These are phyloP conservation scores for Plebejus anna DNA, from an alignment of 2,888 invertebrate genomes.

Conservation along the genomic window DNA sequence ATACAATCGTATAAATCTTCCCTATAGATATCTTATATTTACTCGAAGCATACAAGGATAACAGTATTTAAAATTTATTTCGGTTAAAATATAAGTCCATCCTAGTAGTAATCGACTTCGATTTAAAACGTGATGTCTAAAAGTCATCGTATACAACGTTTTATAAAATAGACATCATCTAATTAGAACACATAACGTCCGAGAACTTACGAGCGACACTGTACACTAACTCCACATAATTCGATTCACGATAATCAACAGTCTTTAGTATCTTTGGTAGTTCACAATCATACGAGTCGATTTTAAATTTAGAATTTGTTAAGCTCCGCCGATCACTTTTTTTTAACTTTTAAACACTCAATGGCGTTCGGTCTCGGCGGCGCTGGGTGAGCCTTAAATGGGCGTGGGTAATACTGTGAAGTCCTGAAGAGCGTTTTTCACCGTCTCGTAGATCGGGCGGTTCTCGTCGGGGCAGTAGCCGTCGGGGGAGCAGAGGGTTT, in stretches of 20 bases:
- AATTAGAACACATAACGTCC: slow-evolving; percentile 56
- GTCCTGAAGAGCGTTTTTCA: slow-evolving; percentile 94
- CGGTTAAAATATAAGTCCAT: slow-evolving; percentile 63
- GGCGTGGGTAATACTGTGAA: slow-evolving; percentile 94
- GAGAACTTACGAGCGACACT: slow-evolving; percentile 43
- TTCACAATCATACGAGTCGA: slow-evolving; percentile 36
- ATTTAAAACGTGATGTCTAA: slow-evolving; percentile 64
- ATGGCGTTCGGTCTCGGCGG: slow-evolving; percentile 72
- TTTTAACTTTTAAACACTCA: slow-evolving; percentile 45
- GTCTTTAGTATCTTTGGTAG: slow-evolving; percentile 51
- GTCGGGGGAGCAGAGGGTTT: slow-evolving; percentile 92
- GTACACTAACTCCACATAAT: slow-evolving; percentile 42
- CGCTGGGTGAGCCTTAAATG: slow-evolving; percentile 84
- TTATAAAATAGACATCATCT: slow-evolving; percentile 72
- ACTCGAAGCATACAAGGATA: slow-evolving; percentile 68
- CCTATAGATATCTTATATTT: slow-evolving; percentile 71
- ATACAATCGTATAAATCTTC: slow-evolving; percentile 71
- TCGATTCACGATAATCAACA: slow-evolving; percentile 39
- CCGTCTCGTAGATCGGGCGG: slow-evolving; percentile 92
- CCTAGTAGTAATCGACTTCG: slow-evolving; percentile 64
- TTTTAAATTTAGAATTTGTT: slow-evolving; percentile 40
- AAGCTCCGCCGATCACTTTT: slow-evolving; percentile 63
- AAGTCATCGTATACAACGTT: slow-evolving; percentile 78
- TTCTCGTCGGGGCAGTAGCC: slow-evolving; percentile 90
- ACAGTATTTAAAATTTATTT: slow-evolving; percentile 77